Evolutionary conservation across 2,113 vertebrate species (phyloP).

Genomic region (Motacilla alba): DNA sequence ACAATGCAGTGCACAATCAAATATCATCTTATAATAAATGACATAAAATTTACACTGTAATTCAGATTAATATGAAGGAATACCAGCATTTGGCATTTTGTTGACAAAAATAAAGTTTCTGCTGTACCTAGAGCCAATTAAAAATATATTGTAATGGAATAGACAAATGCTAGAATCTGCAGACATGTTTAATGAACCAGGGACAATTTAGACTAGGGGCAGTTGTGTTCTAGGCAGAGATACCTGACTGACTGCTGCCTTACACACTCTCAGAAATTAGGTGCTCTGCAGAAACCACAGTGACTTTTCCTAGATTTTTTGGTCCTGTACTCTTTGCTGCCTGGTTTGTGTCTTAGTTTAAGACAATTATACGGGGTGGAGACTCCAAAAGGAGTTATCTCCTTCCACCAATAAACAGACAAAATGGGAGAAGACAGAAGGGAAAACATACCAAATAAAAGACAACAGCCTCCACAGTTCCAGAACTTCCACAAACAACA

Average conservation of each 20-base stretch:
- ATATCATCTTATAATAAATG: background rate
- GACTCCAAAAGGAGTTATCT: background rate
- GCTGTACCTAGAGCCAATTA: background rate
- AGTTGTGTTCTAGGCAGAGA: background rate
- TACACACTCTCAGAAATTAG: background rate
- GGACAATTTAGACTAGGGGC: background rate
- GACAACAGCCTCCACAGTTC: fast-evolving
- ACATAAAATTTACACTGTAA: background rate
- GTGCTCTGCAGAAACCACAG: background rate
- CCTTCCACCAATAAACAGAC: background rate
- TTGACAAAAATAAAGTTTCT: background rate
- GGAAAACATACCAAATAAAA: background rate
- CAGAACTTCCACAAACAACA: background rate
- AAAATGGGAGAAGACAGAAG: background rate
- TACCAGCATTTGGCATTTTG: background rate
- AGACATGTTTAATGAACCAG: background rate
- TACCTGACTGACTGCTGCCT: background rate
- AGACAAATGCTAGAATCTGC: background rate
- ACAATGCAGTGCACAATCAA: background rate
- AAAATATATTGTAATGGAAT: background rate
- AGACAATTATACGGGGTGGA: background rate
- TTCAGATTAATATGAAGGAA: background rate
- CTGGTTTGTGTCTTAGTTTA: background rate
- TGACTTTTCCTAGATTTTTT: background rate
- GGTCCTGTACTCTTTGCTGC: background rate